Base-by-base conservation (phyloP, 2,797 vertebrate species). In the Hapalemur alaotrensis region DNA sequence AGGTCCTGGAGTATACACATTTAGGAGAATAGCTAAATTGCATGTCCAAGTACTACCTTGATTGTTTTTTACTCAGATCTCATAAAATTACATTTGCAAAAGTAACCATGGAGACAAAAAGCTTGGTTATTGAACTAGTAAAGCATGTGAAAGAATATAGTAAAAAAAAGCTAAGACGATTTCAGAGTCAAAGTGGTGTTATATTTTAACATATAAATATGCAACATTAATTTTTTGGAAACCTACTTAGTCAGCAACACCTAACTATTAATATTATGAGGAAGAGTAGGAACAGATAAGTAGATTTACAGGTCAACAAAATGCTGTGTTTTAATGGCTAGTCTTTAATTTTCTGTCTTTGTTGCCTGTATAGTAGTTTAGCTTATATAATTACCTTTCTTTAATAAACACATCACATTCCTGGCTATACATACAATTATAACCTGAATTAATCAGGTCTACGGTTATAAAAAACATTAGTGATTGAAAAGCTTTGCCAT, bases 21-120 rank as follows among this genome's bases (percentile, higher is more conserved):
- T 72, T 32, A 5, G n/a, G 22, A 59, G 38, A 93, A 83, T 18
- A 76, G 67, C 61, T 76, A 67, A 93, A 87, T 87, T 87, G 43
- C n/a, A 57, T 22, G 38, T 82, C 85, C 12, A 78, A 67, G 23
- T 5, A 35, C 69, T 83, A 12, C n/a, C 17, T 86, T 87, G 52
- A 78, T 78, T 82, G 89, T 78, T 65, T 97, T 95, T 97, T 67
- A n/a, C 61, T 93, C 61, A 87, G 38, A 79, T 94, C 89, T 87
- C 52, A 90, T 41, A 54, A 87, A 72, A 95, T 83, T 93, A 70
- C 5, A 67, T 83, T 67, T 91, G 67, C 48, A 96, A 97, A 85
- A 98, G 96, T 96, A 97, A 82, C 96, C 43, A 96, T 90, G 96
- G 97, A 98, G 89, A 98, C 97, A 94, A 98, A 98, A 88, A 95